phyloP scores from a whole-genome alignment of 2,113 vertebrate species.

The Speoplatyrhinus poulsoni region DNA sequence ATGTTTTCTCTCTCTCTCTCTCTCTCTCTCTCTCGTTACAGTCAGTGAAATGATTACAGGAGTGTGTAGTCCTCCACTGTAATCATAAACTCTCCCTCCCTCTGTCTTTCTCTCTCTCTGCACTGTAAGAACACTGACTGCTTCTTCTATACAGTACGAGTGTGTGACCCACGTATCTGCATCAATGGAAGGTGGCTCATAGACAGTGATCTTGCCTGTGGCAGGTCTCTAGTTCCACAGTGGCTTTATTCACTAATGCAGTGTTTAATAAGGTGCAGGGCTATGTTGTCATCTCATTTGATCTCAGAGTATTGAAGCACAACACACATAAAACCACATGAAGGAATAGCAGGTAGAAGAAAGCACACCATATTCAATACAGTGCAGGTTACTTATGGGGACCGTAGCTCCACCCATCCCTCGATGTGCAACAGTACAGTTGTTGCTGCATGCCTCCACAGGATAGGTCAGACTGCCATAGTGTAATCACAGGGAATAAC shows the following conservation, averaged over 20 bases:
- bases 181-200: background rate
- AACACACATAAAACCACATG: too few species aligned
- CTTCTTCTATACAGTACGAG: slow-evolving; percentile 8
- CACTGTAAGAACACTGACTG: background rate
- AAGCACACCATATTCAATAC: too few species aligned
- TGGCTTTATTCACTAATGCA: too few species aligned
- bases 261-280: too few species aligned
- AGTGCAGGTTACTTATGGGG: too few species aligned
- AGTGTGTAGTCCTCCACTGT: slow-evolving; percentile 34
- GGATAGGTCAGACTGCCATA: background rate
- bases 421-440: background rate
- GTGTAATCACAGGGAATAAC: background rate
- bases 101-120: slow-evolving; percentile 15
- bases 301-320: too few species aligned
- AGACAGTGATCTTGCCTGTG: background rate
- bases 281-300: too few species aligned
- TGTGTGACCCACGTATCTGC: slow-evolving; percentile 12
- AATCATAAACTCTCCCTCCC: slow-evolving; percentile 43
- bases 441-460: slow-evolving; percentile 3
- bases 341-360: too few species aligned
- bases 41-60: slow-evolving; percentile 31
- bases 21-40: slow-evolving; percentile 17
- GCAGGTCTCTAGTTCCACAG: too few species aligned
- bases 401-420: background rate
- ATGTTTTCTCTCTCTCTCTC: slow-evolving; percentile 12